Percentiles rank a stretch among this genome's conserved stretches.
These are phyloP conservation scores for Brotula barbata DNA, from an alignment of 2,797 vertebrate genomes.

Conservation along the genomic window DNA sequence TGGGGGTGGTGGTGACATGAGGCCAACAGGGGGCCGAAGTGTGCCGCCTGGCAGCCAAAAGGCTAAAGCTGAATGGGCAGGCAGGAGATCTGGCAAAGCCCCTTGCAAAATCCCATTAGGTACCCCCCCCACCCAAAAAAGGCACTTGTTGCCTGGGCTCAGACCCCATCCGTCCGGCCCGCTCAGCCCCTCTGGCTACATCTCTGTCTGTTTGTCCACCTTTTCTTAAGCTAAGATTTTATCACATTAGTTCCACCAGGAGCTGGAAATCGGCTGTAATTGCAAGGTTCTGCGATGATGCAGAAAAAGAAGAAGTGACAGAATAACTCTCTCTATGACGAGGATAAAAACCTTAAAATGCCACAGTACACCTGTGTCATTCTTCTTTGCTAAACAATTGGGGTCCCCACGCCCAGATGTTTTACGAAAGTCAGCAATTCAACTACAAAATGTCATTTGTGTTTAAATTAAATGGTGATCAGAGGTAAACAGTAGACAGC, in stretches of 20 bases:
- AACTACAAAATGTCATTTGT: no score
- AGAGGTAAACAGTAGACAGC: no score
- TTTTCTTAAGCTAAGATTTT: slow-evolving; percentile 70
- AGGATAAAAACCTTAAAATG: no score
- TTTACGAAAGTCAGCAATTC: no score
- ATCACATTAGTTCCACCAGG: slow-evolving; percentile 80
- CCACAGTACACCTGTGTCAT: no score
- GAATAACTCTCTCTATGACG: no score
- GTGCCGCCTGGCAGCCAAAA: slow-evolving; percentile 79
- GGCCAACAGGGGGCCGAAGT: slow-evolving; percentile 66
- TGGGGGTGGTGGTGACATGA: slow-evolving; percentile 9
- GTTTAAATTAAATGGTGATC: no score
- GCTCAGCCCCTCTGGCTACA: slow-evolving; percentile 60
- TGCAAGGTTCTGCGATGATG: slow-evolving; percentile 56
- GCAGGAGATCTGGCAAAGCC: slow-evolving; percentile 89
- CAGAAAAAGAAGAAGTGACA: no score
- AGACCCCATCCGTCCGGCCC: slow-evolving; percentile 38
- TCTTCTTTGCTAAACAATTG: no score
- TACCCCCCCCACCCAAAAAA: slow-evolving; percentile 64
- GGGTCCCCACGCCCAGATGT: no score
- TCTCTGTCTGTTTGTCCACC: slow-evolving; percentile 73
- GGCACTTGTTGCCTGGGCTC: slow-evolving; percentile 73
- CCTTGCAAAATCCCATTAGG: slow-evolving; percentile 93
- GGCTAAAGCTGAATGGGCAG: slow-evolving; percentile 70
- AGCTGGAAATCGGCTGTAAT: slow-evolving; percentile 70